These are phyloP conservation scores for Blennius ocellaris DNA, from an alignment of 2,113 vertebrate genomes.

Conservation along the genomic window DNA sequence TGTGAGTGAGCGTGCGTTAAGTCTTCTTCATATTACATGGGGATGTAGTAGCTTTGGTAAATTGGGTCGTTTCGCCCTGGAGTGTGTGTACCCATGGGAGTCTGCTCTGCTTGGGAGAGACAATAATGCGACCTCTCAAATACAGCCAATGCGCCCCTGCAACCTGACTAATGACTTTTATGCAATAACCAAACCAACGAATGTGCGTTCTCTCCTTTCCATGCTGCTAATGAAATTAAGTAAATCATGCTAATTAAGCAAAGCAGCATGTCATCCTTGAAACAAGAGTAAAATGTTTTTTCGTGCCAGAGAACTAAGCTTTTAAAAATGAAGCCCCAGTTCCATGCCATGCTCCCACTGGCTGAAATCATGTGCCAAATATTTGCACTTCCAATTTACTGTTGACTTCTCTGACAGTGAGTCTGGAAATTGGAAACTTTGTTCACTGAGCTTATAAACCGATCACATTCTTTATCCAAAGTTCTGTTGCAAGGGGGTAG, in stretches of 20 bases:
- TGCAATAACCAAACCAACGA: conserved; percentile 44
- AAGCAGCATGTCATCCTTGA: background rate
- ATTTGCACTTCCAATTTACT: background rate
- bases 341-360: background rate
- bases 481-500: no score
- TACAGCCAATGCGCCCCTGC: conserved; percentile 59
- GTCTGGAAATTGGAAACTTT: background rate
- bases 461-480: no score
- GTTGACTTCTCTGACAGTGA: background rate
- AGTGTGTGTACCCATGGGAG: conserved; percentile 51
- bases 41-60: conserved; percentile 28
- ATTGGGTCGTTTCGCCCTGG: conserved; percentile 50
- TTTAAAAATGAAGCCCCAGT: background rate
- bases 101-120: conserved; percentile 37
- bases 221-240: background rate
- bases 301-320: background rate
- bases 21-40: conserved; percentile 61
- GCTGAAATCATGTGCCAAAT: background rate
- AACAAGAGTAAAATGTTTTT: conserved; percentile 19
- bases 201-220: background rate
- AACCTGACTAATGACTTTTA: conserved; percentile 50
- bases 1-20: conserved; percentile 1
- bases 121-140: conserved; percentile 53
- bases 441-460: background rate
- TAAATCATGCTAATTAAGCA: conserved; percentile 27